Percentiles rank a stretch among this genome's conserved stretches.
Conservation (phyloP, 2,888 invertebrate genomes). For the Hirtodrosophila confusa region DNA sequence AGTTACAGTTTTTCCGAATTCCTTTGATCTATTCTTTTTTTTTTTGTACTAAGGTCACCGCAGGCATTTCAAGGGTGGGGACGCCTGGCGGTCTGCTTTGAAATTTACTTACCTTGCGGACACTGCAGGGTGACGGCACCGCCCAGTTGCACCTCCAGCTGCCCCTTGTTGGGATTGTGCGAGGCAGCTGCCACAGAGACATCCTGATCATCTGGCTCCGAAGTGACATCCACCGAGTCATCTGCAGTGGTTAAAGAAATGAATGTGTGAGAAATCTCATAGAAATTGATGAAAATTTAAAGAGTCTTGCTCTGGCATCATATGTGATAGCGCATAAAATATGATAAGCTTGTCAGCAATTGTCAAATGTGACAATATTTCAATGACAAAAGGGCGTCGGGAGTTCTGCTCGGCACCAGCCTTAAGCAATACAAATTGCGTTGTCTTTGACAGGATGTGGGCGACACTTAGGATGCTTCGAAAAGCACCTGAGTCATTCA, state of each 20-base stretch:
- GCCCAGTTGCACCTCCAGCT: constrained; percentile 92
- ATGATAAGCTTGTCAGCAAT: constrained; percentile 67
- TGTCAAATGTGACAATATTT: constrained; percentile 77
- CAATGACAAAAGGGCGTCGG: constrained; percentile 49
- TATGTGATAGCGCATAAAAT: constrained; percentile 53
- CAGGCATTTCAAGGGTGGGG: background rate
- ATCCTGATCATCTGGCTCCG: constrained; percentile 86
- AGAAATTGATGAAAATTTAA: constrained; percentile 29
- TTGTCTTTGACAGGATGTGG: constrained; percentile 36
- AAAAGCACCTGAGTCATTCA: constrained; percentile 72
- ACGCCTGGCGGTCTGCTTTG: too few species aligned
- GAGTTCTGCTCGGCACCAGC: background rate
- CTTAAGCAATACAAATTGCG: constrained; percentile 69
- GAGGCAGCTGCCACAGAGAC: constrained; percentile 86
- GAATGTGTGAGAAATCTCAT: constrained; percentile 4
- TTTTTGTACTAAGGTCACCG: background rate
- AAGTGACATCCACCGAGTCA: constrained; percentile 86
- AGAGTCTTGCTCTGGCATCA: constrained; percentile 20
- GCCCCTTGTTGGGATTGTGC: constrained; percentile 85
- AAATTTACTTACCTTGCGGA: constrained; percentile 87
- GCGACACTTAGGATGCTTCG: constrained; percentile 39
- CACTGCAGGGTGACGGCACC: constrained; percentile 94
- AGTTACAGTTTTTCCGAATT: background rate
- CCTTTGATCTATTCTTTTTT: constrained; percentile 49
- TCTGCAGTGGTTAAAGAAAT: constrained; percentile 70